These are phyloP conservation scores for Megamerina dolium DNA, from an alignment of 2,888 invertebrate genomes.

Conservation along the genomic window DNA sequence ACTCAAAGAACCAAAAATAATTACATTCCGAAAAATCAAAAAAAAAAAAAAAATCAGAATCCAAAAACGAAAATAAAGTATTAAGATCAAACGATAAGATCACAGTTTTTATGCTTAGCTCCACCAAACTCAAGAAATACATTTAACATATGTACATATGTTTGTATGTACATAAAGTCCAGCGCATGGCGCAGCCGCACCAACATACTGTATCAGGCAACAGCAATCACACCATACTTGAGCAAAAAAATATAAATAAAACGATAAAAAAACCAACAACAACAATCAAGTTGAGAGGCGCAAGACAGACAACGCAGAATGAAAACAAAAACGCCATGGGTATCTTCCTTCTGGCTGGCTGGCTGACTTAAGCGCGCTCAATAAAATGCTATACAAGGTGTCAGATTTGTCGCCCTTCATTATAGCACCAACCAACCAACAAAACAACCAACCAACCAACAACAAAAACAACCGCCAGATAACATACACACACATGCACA, in stretches of 20 bases:
- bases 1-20: neutral
- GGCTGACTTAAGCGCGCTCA: constrained; percentile 27
- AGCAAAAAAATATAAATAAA: neutral
- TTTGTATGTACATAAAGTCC: too few species aligned
- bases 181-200: too few species aligned
- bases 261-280: neutral
- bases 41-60: constrained; percentile 19
- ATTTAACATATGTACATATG: too few species aligned
- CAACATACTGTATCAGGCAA: neutral
- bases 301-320: neutral
- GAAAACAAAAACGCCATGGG: constrained; percentile 14
- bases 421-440: constrained; percentile 28
- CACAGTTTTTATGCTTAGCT: constrained; percentile 23
- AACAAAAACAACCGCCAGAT: constrained; percentile 3
- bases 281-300: neutral
- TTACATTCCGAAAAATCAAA: neutral
- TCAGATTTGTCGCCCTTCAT: constrained; percentile 50
- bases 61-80: constrained; percentile 35
- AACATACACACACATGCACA: neutral
- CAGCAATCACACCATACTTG: neutral
- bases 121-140: constrained; percentile 13
- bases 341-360: constrained; percentile 14
- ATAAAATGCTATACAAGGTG: constrained; percentile 48
- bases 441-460: neutral
- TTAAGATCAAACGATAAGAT: constrained; percentile 47